Evolutionary conservation across 2,797 vertebrate genomes (phyloP), one percentile per base, ranked within the genome.

Genomic region (Betta splendens): DNA sequence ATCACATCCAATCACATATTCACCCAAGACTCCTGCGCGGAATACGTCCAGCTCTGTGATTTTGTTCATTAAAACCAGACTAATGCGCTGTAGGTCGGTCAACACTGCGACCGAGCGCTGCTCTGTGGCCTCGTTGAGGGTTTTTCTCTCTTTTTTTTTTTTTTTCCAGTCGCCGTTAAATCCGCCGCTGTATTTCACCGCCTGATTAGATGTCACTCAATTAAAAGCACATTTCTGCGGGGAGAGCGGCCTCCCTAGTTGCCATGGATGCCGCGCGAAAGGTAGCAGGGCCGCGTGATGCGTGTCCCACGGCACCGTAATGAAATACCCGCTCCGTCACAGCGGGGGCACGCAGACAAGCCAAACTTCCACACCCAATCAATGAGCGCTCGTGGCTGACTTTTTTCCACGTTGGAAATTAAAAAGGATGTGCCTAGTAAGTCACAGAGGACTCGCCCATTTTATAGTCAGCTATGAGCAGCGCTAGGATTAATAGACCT

Each of bases 171-270:
- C 10, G 9, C 28, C 89, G 88, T 89, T 89, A 88, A 84, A 84
- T 79, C 79, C 12, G 32, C 78, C 18, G 81, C 86, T 79, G 84
- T 85, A 85, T 90, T 90, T 90, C 85, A 87, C 74, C 37, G 81
- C 84, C 85, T 90, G 88, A 92, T 92, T 91, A 88, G 87, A 87
- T 91, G 90, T 88, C 91, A 88, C 87, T 92, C 91, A 91, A 92
- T 92, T 93, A 92, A 91, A 90, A 88, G 85, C 87, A 83, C 87
- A 90, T 92, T 89, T 90, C 69, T 79, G 77, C 61, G 4, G 59
- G 77, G 75, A 88, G 86, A 83, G 77, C 40, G 36, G 73, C 67
- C 84, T 87, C 83, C 84, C 81, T 17, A 54, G 91, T 92, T 91
- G 87, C 90, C 85, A 89, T 91, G 89, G 89, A 87, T 87, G 87